Conservation (phyloP, 2,113 vertebrate genomes). For the Dicaeum eximium region DNA sequence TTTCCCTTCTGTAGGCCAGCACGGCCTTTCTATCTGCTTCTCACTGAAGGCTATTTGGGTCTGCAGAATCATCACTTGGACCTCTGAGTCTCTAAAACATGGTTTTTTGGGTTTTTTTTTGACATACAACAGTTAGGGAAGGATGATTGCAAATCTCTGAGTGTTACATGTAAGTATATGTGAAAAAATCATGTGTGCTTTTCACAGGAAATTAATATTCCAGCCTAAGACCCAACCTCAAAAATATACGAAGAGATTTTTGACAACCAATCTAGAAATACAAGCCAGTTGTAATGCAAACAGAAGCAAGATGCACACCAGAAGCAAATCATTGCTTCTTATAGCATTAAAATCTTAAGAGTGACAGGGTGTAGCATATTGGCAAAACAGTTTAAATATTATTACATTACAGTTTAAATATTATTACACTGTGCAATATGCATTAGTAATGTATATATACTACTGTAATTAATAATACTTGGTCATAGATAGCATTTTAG, state of each 20-base stretch:
- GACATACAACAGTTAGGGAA: background rate
- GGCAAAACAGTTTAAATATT: background rate
- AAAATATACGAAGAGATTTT: background rate
- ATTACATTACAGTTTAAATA: background rate
- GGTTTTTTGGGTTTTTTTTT: rapidly evolving
- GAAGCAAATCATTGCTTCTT: background rate
- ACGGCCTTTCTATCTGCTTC: background rate
- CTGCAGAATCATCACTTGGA: background rate
- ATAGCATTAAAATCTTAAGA: background rate
- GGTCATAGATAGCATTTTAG: background rate
- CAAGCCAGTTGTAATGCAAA: rapidly evolving
- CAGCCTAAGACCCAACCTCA: background rate
- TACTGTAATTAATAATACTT: background rate
- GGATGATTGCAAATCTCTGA: background rate
- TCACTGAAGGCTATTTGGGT: background rate
- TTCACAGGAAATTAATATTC: background rate
- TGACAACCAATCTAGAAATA: background rate
- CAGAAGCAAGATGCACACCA: background rate
- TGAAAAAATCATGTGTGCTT: background rate
- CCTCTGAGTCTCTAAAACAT: background rate
- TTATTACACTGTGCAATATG: no score
- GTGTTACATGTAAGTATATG: background rate
- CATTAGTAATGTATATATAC: background rate
- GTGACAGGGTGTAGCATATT: rapidly evolving
- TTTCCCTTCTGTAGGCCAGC: background rate